Evolutionary conservation across 1,140 invertebrate species (phyloP), one percentile per base, ranked within the genome.

Genomic region (Macrostomum lignano): DNA sequence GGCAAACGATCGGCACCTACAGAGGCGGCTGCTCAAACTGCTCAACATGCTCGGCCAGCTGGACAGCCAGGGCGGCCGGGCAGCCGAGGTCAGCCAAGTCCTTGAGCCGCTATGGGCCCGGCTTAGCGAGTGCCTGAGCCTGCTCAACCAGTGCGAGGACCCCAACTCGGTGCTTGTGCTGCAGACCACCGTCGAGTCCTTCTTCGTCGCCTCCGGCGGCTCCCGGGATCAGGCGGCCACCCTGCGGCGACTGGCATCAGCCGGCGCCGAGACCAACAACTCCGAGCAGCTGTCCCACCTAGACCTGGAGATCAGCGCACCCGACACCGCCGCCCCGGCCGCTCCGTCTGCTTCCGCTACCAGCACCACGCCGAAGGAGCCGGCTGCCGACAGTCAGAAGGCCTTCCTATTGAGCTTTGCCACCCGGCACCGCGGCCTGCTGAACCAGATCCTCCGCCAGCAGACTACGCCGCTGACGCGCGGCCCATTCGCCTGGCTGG

Each of bases 381-480:
- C 26, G 15, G 11, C n/a, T 22, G 14, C 26, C 14, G 35, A 39
- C 17, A 24, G 36, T 19, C 28, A 44, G 22, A 42, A 36, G 13
- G 31, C 36, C 10, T 35, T 44, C 24, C 39, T n/a, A n/a, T n/a
- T 52, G 33, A 24, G 6, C 24, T 41, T 43, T 47, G n/a, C 47
- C 68, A 76, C 82, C 60, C 77, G 71, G 32, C 78, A 86, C 52
- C 65, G 75, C 33, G 74, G 74, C 7, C 77, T 86, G 19, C 57
- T 86, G 7, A 86, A 86, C 48, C 78, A 86, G 60, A 84, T 86
- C 36, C 55, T 86, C 17, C 65, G 78, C 3, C 75, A 81, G 56
- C 76, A 73, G 2, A 74, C 71, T 0, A 68, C 70, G 2, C 74
- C 74, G 44, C 60, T 84, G 9, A 70, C 73, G 6, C 75, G 81